These are phyloP conservation scores for Sarcophaga peregrina DNA, from an alignment of 1,140 invertebrate species.

Conservation along the genomic window DNA sequence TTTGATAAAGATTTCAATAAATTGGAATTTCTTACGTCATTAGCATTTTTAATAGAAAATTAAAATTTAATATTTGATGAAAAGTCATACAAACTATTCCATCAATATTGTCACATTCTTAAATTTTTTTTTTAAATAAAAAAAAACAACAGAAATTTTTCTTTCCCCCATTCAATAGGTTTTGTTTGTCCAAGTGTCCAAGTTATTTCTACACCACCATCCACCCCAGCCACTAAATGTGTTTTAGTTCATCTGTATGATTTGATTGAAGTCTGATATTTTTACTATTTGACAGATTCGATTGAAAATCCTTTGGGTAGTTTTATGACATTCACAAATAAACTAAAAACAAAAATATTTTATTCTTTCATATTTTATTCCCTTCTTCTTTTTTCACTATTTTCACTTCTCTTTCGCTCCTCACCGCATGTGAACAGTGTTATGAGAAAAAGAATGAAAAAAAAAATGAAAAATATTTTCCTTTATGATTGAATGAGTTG, in stretches of 20 bases:
- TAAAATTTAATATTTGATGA: too few relatives aligned
- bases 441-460: background rate
- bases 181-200: too few relatives aligned
- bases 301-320: constrained; percentile 41
- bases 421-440: background rate
- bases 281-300: constrained; percentile 41
- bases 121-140: too few relatives aligned
- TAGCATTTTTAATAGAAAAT: too few relatives aligned
- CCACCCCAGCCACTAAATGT: background rate
- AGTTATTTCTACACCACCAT: too few relatives aligned
- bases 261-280: constrained; percentile 41
- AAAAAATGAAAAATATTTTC: background rate
- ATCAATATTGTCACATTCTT: too few relatives aligned
- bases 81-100: too few relatives aligned
- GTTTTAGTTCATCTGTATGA: constrained; percentile 36
- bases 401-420: background rate
- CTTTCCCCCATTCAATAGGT: too few relatives aligned
- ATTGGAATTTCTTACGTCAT: too few relatives aligned
- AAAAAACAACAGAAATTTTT: too few relatives aligned
- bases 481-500: constrained; percentile 31
- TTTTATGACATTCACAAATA: constrained; percentile 5
- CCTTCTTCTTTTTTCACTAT: background rate
- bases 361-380: constrained; percentile 21
- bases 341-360: constrained; percentile 28
- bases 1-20: too few relatives aligned